Base-by-base conservation (phyloP, 2,888 invertebrate species). In the Lasioglossum villosulum region DNA sequence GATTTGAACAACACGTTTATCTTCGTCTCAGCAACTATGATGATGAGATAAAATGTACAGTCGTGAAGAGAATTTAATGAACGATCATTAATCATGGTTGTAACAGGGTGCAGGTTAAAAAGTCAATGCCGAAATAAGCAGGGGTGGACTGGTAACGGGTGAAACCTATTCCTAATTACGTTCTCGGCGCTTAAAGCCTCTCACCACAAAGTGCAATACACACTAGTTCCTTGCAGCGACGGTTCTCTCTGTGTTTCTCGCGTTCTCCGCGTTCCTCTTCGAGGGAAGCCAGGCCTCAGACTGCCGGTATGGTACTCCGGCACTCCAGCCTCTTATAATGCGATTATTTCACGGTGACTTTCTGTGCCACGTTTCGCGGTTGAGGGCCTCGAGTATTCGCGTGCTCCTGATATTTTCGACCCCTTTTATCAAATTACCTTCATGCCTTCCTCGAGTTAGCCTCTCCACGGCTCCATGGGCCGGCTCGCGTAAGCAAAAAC, bases 321-420 rank as follows among this genome's bases (percentile, higher is more conserved):
- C 72, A 68, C 59, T 76, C 68, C 73, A 71, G 70, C 77, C 74
- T 56, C 78, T 82, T 79, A 56, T 89, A 90, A 93, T 90, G 86
- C 90, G 87, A 91, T 92, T 90, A 91, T 89, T 91, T 91, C 88
- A 86, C 90, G 89, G 88, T 88, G 89, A 90, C 88, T 90, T 91
- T 91, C 84, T 85, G 74, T 68, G 59, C 83, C 79, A 73, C 59
- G 77, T 87, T 83, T 79, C 81, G 79, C 80, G 78, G 86, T 78
- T 78, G 70, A 80, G 78, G 77, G 79, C 42, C 80, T 75, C 84
- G 77, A 86, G 89, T 74, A 85, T 75, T 76, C 87, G 80, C 79
- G 81, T 81, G 80, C 75, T 83, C 78, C 83, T 84, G 85, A 85
- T 86, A 89, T 86, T 79, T 85, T 85, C 89, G 77, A 66, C 76